Evolutionary conservation across 2,888 invertebrate species (phyloP), one percentile per base, ranked within the genome.

Genomic region (Hypsopygia costalis): DNA sequence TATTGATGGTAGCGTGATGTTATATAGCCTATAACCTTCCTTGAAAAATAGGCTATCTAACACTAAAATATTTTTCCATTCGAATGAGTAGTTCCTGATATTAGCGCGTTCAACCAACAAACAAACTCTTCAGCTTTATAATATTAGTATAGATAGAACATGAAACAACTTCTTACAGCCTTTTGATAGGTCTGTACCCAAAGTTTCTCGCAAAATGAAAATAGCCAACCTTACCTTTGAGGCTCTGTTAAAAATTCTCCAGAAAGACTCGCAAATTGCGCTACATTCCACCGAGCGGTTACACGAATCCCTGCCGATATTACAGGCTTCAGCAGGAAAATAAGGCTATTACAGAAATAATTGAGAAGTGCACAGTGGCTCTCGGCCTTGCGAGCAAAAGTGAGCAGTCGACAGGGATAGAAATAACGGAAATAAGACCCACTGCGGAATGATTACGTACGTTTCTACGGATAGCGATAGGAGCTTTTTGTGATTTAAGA

Each of bases 331-430:
- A 25, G 37, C 32, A 34, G 43, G 39, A 47, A 48, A 48, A 41
- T 43, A 43, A 43, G 36, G 32, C 41, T 39, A 43, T 46, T 43
- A 43, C 38, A 36, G 34, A 43, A 39, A 44, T 46, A 46, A 49
- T 43, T 41, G 44, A 35, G 44, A 43, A 41, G 42, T 39, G 43
- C 33, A 41, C 27, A 29, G n/a, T 11, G 20, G 30, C 34, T 30
- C 29, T 33, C n/a, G 34, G 34, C 27, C 4, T 25, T 6, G 3
- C 5, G 3, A 3, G 25, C 7, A 25, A 25, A 25, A 8, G 25
- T 25, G 25, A 4, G 25, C 25, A n/a, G 7, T 6, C 25, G 6
- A 25, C 21, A n/a, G n/a, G n/a, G n/a, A n/a, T n/a, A n/a, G n/a
- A 16, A 16, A 3, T 7, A 31, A 31, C 6, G 7, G 12, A 31